Percentiles rank a stretch among this genome's conserved stretches.
Evolutionary conservation across 2,888 invertebrate genomes (phyloP).

Genomic region (Gymnocheta viridis): DNA sequence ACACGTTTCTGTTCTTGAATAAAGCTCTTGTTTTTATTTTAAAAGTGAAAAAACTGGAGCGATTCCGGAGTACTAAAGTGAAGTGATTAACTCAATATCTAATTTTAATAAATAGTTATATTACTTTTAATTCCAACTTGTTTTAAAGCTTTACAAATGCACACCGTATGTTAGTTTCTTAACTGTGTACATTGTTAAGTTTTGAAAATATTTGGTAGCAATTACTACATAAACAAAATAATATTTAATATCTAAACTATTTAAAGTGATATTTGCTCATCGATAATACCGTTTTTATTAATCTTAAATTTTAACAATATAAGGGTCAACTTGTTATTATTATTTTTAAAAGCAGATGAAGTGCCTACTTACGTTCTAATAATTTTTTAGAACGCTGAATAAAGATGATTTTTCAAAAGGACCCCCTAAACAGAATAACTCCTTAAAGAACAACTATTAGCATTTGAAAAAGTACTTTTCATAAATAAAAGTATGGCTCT

Average conservation of each 20-base stretch:
- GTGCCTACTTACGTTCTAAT: slow-evolving; percentile 43
- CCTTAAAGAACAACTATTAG: too few relatives aligned
- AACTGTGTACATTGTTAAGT: slow-evolving; percentile 58
- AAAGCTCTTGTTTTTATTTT: too few relatives aligned
- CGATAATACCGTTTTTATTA: too few relatives aligned
- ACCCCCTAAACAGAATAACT: not conserved
- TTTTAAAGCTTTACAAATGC: slow-evolving; percentile 44
- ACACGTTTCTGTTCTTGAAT: too few relatives aligned
- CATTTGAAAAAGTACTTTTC: too few relatives aligned
- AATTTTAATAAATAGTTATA: not conserved
- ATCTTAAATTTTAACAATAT: slow-evolving; percentile 27
- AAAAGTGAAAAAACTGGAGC: too few relatives aligned
- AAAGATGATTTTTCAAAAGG: not conserved
- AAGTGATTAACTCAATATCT: not conserved
- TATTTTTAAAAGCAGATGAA: slow-evolving; percentile 20
- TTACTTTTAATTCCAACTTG: not conserved
- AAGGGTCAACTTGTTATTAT: slow-evolving; percentile 28
- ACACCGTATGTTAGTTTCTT: not conserved
- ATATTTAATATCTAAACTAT: not conserved
- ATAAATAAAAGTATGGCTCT: too few relatives aligned
- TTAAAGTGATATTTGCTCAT: not conserved
- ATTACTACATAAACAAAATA: not conserved
- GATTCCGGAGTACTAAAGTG: too few relatives aligned
- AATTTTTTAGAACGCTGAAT: not conserved
- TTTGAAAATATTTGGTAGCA: slow-evolving; percentile 44